Percentiles rank a stretch among this genome's conserved stretches.
These are phyloP conservation scores for Todiramphus chloris DNA, from an alignment of 2,113 vertebrate genomes.

Conservation along the genomic window DNA sequence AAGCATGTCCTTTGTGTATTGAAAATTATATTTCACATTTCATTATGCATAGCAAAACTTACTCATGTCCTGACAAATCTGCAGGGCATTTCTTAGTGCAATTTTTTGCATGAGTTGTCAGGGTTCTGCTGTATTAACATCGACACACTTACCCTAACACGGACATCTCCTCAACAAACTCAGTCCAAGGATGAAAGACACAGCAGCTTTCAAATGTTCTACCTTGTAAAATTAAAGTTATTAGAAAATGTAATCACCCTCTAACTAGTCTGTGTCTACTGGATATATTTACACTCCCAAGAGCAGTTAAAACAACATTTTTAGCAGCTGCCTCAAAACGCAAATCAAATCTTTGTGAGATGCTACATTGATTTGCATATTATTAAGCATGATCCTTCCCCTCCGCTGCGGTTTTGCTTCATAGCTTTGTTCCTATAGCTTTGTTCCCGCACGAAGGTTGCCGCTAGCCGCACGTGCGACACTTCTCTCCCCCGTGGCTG, in stretches of 20 bases:
- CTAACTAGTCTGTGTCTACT: not conserved
- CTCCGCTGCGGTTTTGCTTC: not conserved
- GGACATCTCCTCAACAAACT: not conserved
- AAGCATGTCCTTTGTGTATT: not conserved
- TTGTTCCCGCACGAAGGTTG: not conserved
- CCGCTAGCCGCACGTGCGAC: not conserved
- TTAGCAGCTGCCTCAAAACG: slow-evolving; percentile 10
- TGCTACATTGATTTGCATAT: slow-evolving; percentile 34
- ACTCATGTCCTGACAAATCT: not conserved
- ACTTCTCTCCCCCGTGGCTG: not conserved
- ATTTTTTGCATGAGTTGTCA: not conserved
- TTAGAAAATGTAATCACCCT: slow-evolving; percentile 38
- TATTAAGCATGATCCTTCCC: not conserved
- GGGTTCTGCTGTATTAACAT: not conserved
- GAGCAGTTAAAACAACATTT: slow-evolving; percentile 45
- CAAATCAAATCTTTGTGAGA: slow-evolving; percentile 31
- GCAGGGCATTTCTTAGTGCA: not conserved
- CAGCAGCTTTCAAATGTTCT: not conserved
- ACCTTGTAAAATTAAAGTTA: slow-evolving; percentile 28
- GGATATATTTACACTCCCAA: not conserved
- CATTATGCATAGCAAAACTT: slow-evolving; percentile 7
- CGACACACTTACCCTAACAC: not conserved
- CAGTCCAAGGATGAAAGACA: not conserved
- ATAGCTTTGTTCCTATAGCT: not conserved
- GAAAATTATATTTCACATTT: not conserved